Evolutionary conservation across 92 coral and sea anemone species (phyloP).

Genomic region (Phenganax marumi): DNA sequence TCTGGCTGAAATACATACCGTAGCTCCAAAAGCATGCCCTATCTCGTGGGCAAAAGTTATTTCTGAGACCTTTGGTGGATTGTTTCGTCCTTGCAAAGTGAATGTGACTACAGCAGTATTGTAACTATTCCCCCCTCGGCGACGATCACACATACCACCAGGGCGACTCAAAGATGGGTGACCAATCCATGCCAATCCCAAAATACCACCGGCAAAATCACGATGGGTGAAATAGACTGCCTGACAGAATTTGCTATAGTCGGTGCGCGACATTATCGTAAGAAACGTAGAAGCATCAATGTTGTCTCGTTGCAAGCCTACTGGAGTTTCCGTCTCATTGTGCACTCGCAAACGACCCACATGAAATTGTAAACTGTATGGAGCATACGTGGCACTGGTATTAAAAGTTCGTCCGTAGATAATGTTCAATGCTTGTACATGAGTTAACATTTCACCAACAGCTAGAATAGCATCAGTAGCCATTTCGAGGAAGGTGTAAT

Average conservation of each 20-base stretch:
- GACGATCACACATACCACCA: slow-evolving; percentile 82
- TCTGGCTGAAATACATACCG: slow-evolving; percentile 48
- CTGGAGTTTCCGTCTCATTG: slow-evolving; percentile 59
- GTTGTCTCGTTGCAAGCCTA: slow-evolving; percentile 59
- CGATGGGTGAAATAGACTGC: slow-evolving; percentile 94
- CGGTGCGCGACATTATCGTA: slow-evolving; percentile 64
- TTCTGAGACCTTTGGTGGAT: slow-evolving; percentile 91
- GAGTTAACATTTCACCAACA: slow-evolving; percentile 70
- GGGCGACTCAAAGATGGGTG: slow-evolving; percentile 41
- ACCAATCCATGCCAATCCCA: slow-evolving; percentile 98
- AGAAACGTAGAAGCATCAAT: slow-evolving; percentile 84
- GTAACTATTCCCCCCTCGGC: slow-evolving; percentile 58
- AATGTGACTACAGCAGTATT: slow-evolving; percentile 87
- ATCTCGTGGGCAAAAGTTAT: slow-evolving; percentile 95
- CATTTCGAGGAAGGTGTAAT: slow-evolving; percentile 67
- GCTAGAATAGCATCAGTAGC: slow-evolving; percentile 73
- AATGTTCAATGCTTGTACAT: slow-evolving; percentile 73
- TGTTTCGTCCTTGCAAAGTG: slow-evolving; percentile 74
- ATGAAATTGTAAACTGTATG: slow-evolving; percentile 74
- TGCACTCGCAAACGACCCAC: slow-evolving; percentile 69
- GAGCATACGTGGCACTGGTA: slow-evolving; percentile 54
- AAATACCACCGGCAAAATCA: slow-evolving; percentile 90
- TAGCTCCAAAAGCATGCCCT: slow-evolving; percentile 97
- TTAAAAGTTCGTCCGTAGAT: slow-evolving; percentile 73
- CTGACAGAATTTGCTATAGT: slow-evolving; percentile 73